Percentiles rank a stretch among this genome's conserved stretches.
These are phyloP conservation scores for Plagiodera versicolora DNA, from an alignment of 2,888 invertebrate genomes.

Conservation along the genomic window DNA sequence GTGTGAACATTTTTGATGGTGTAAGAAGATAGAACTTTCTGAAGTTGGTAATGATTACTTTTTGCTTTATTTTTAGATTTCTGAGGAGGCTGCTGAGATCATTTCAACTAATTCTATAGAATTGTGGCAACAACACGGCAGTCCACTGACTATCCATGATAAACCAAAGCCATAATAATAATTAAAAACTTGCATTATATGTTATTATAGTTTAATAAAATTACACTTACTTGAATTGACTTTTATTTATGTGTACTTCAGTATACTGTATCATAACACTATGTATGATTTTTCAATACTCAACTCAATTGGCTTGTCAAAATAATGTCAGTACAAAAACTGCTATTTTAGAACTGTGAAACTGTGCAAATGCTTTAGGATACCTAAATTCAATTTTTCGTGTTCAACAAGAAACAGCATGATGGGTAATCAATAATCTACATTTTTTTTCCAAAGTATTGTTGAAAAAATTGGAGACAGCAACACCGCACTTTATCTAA, in stretches of 20 bases:
- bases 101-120: constrained; percentile 86
- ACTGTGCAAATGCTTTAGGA: background rate
- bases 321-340: background rate
- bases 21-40: too few relatives aligned
- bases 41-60: too few relatives aligned
- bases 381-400: background rate
- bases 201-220: background rate
- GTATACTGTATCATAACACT: too few relatives aligned
- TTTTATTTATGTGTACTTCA: background rate
- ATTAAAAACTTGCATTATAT: too few relatives aligned
- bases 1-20: too few relatives aligned
- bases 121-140: constrained; percentile 82
- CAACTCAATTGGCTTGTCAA: background rate
- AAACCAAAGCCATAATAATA: constrained; percentile 45
- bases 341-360: background rate
- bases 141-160: constrained; percentile 54
- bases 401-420: background rate
- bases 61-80: constrained; percentile 61
- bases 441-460: too few relatives aligned
- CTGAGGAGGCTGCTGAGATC: constrained; percentile 78
- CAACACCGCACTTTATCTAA: too few relatives aligned
- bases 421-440: background rate
- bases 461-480: too few relatives aligned
- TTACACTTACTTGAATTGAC: background rate
- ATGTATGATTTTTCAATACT: too few relatives aligned